A percentile compares a stretch with the other conserved stretches of the same genome.
Evolutionary conservation across 2,797 vertebrate genomes (phyloP).

Genomic region (Spinus olivaceus): DNA sequence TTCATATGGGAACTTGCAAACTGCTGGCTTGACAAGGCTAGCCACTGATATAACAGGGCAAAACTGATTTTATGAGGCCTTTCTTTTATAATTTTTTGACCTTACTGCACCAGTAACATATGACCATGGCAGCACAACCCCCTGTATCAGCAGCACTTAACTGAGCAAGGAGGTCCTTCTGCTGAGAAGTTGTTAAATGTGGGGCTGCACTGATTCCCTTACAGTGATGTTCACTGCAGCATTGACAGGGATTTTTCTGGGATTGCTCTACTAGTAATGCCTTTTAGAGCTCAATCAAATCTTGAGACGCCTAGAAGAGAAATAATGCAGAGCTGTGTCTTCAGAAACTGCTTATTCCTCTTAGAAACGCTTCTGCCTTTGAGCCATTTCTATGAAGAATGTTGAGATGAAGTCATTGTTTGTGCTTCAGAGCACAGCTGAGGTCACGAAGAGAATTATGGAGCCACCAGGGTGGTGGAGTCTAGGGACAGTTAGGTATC

Average conservation of each 20-base stretch:
- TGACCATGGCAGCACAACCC: neutral
- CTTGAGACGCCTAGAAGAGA: neutral
- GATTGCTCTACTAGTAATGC: neutral
- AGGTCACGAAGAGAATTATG: neutral
- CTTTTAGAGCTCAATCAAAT: neutral
- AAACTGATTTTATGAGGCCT: neutral
- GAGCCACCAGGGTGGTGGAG: neutral
- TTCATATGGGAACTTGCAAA: neutral
- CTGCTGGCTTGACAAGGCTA: neutral
- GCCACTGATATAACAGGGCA: neutral
- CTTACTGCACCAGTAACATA: neutral
- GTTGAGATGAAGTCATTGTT: neutral
- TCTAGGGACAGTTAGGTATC: neutral
- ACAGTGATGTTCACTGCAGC: neutral
- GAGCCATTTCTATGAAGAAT: neutral
- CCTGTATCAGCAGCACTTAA: neutral
- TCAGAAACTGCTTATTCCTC: neutral
- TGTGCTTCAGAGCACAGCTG: neutral
- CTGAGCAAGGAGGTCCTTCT: neutral
- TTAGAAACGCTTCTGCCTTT: neutral
- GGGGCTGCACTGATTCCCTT: neutral
- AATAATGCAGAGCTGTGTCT: neutral
- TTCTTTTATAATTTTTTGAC: neutral
- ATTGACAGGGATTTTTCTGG: neutral
- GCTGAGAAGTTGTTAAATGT: neutral